phyloP scores from a whole-genome alignment of 92 coral and sea anemone genomes.

The Paragorgia papillata region DNA sequence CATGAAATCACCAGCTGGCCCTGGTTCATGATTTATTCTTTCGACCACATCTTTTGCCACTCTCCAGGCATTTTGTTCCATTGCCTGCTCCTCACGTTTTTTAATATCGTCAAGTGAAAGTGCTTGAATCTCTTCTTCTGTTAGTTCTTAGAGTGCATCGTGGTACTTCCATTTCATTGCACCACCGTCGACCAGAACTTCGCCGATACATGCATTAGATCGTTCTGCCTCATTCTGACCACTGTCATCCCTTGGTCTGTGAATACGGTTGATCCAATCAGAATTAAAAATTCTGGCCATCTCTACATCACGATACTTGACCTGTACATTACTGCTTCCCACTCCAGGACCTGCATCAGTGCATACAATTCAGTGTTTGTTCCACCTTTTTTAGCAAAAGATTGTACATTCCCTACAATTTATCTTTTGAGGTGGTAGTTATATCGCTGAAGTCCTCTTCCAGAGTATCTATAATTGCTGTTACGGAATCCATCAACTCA shows the following conservation, averaged over 20 bases:
- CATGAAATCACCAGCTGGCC: conserved; percentile 61
- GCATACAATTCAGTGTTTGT: conserved; percentile 51
- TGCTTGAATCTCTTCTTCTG: conserved; percentile 38
- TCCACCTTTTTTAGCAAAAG: conserved; percentile 44
- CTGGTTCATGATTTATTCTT: too few species aligned
- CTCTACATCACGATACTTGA: conserved; percentile 46
- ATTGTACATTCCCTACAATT: conserved; percentile 42
- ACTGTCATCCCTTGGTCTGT: too few species aligned
- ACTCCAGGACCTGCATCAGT: conserved; percentile 67
- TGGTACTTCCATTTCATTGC: conserved; percentile 54
- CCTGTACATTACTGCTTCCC: conserved; percentile 45
- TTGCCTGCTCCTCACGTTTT: conserved; percentile 52
- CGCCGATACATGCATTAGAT: conserved; percentile 59
- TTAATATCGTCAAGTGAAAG: conserved; percentile 57
- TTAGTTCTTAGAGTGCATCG: conserved; percentile 49
- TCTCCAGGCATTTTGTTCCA: conserved; percentile 57
- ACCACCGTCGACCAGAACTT: conserved; percentile 55
- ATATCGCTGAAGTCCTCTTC: conserved; percentile 35
- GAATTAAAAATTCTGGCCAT: conserved; percentile 62
- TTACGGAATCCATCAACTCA: conserved; percentile 48
- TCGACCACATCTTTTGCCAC: conserved; percentile 54
- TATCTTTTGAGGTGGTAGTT: conserved; percentile 33
- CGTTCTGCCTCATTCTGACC: conserved; percentile 68
- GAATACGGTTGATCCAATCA: conserved; percentile 51
- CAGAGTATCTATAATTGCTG: conserved; percentile 23